Evolutionary conservation across 2,888 invertebrate genomes (phyloP).

Genomic region (Drosophila neotestacea): DNA sequence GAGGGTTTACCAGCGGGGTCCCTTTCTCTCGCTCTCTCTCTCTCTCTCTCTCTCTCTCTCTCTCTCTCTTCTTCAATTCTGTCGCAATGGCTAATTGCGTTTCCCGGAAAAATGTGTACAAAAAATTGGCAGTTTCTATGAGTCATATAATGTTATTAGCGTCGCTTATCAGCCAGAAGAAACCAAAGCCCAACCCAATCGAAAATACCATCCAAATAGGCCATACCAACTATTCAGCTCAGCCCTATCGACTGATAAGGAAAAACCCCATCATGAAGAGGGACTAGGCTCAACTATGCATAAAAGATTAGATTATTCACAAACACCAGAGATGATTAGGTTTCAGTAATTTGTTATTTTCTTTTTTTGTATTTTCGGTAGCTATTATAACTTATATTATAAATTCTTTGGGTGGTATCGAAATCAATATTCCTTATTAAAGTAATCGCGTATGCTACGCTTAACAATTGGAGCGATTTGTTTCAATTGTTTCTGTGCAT

Average conservation of each 20-base stretch:
- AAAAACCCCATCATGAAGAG: conserved; percentile 35
- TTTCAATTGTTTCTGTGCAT: conserved; percentile 48
- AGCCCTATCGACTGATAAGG: conserved; percentile 48
- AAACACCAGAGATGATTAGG: background rate
- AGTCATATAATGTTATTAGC: conserved; percentile 25
- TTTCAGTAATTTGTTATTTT: conserved; percentile 29
- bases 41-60: background rate
- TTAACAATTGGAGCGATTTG: conserved; percentile 65
- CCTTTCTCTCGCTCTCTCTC: conserved; percentile 1
- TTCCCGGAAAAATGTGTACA: conserved; percentile 15
- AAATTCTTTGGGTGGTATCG: conserved; percentile 52
- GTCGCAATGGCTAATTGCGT: conserved; percentile 18
- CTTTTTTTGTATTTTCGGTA: conserved; percentile 16
- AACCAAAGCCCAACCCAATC: conserved; percentile 11
- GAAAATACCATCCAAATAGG: conserved; percentile 32
- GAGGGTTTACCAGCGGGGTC: conserved; percentile 39
- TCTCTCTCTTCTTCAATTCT: background rate
- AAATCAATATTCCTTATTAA: conserved; percentile 61
- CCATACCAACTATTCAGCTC: conserved; percentile 38
- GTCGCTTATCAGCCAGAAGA: conserved; percentile 23
- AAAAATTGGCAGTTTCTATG: conserved; percentile 24
- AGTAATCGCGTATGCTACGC: conserved; percentile 75
- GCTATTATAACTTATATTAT: conserved; percentile 50
- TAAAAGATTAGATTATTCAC: conserved; percentile 61
- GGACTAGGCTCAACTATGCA: conserved; percentile 7